A percentile compares a stretch with the other conserved stretches of the same genome.
phyloP scores from a whole-genome alignment of 2,797 vertebrate species.

The Xiphophorus birchmanni region DNA sequence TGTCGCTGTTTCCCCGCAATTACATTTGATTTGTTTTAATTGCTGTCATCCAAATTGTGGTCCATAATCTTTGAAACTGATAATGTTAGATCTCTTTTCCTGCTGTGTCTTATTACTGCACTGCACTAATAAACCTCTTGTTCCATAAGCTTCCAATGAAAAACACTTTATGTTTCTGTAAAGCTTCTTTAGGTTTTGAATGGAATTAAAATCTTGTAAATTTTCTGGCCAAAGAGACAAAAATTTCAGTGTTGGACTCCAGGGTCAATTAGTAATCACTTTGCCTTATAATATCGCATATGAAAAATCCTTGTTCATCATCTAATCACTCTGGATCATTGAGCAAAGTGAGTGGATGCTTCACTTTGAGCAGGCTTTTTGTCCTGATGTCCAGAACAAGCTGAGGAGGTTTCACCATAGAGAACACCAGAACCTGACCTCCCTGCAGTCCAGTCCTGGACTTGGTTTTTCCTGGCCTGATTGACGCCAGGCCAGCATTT shows the following conservation, averaged over 20 bases:
- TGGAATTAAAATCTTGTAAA: neutral
- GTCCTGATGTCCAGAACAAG: neutral
- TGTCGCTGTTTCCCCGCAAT: conserved; percentile 36
- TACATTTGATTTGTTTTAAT: neutral
- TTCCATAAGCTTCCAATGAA: neutral
- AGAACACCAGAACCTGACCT: neutral
- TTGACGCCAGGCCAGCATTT: neutral
- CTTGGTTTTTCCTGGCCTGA: neutral
- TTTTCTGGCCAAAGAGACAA: neutral
- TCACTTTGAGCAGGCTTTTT: neutral
- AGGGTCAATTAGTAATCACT: neutral
- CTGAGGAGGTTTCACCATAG: neutral
- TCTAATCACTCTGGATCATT: neutral
- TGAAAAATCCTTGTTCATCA: neutral
- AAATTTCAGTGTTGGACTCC: neutral
- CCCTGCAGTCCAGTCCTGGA: neutral
- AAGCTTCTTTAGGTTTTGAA: neutral
- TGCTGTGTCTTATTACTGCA: neutral
- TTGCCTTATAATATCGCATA: neutral
- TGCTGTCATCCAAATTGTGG: neutral
- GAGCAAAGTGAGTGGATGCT: neutral
- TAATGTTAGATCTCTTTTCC: neutral
- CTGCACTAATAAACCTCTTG: neutral
- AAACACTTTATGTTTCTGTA: neutral
- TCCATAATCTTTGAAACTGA: neutral